phyloP scores from a whole-genome alignment of 2,113 vertebrate species.

The Condylura cristata region DNA sequence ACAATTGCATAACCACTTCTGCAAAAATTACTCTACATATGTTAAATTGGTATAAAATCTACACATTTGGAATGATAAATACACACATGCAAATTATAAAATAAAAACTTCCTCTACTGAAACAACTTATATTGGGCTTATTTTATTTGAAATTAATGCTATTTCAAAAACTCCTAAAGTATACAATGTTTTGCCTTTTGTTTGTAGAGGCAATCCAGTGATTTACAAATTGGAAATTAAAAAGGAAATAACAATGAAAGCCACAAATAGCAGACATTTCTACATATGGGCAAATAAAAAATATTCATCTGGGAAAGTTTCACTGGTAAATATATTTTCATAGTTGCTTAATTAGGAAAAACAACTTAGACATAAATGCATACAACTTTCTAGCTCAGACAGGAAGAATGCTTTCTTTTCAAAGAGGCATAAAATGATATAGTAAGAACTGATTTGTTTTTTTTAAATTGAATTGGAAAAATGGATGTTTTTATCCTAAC shows the following conservation, averaged over 20 bases:
- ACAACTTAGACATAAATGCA: not conserved
- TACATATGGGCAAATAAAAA: not conserved
- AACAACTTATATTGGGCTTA: not conserved
- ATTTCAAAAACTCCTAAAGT: not conserved
- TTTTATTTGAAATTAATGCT: not conserved
- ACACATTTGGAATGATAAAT: not conserved
- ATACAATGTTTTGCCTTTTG: not conserved
- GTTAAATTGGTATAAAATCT: not conserved
- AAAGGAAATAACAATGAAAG: not conserved
- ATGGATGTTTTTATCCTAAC: not conserved
- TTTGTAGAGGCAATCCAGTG: not conserved
- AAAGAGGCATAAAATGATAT: not conserved
- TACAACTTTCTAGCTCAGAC: not conserved
- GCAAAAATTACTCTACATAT: not conserved
- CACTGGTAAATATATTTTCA: not conserved
- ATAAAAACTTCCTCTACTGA: not conserved
- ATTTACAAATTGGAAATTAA: constrained; percentile 10
- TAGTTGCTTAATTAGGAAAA: not conserved
- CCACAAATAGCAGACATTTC: not conserved
- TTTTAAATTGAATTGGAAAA: not conserved
- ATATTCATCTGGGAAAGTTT: not conserved
- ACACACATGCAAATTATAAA: not conserved
- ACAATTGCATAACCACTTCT: not conserved
- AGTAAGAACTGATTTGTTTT: constrained; percentile 13
- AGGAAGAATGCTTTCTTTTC: not conserved